These are phyloP conservation scores for Moxostoma hubbsi DNA, from an alignment of 2,797 vertebrate genomes.

Conservation along the genomic window DNA sequence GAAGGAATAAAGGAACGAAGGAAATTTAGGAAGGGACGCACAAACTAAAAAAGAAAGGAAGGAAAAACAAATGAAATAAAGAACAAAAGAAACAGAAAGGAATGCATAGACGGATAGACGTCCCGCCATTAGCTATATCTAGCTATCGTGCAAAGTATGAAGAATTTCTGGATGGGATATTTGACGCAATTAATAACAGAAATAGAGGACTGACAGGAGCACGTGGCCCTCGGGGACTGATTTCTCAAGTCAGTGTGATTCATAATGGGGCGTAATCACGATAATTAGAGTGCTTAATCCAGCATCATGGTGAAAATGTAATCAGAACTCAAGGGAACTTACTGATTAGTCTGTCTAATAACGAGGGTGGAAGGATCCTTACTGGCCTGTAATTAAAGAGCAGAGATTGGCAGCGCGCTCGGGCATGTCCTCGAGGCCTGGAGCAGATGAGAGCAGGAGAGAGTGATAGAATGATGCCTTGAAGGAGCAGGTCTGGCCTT, in stretches of 20 bases:
- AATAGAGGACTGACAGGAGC: slow-evolving; percentile 63
- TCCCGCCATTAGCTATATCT: no score
- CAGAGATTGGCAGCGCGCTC: slow-evolving; percentile 50
- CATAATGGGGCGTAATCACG: slow-evolving; percentile 74
- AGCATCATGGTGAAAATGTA: slow-evolving; percentile 71
- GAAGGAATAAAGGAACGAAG: no score
- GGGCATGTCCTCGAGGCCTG: not conserved
- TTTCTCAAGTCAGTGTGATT: slow-evolving; percentile 72
- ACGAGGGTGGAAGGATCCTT: slow-evolving; percentile 68
- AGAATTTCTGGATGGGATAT: not conserved
- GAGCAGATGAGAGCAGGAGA: not conserved
- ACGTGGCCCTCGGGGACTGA: slow-evolving; percentile 70
- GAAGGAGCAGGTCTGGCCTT: not conserved
- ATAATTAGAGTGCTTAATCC: slow-evolving; percentile 82
- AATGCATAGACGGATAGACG: no score
- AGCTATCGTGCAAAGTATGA: not conserved
- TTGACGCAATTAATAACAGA: slow-evolving; percentile 18
- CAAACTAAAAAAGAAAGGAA: no score
- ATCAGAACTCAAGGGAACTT: slow-evolving; percentile 71
- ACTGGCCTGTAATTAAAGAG: slow-evolving; percentile 52
- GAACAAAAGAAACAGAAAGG: no score
- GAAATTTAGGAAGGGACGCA: no score
- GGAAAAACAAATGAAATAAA: no score
- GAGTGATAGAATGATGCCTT: not conserved
- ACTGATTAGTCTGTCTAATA: slow-evolving; percentile 71